Conservation (phyloP, 1,140 invertebrate species). For the Saxidomus purpurata region DNA sequence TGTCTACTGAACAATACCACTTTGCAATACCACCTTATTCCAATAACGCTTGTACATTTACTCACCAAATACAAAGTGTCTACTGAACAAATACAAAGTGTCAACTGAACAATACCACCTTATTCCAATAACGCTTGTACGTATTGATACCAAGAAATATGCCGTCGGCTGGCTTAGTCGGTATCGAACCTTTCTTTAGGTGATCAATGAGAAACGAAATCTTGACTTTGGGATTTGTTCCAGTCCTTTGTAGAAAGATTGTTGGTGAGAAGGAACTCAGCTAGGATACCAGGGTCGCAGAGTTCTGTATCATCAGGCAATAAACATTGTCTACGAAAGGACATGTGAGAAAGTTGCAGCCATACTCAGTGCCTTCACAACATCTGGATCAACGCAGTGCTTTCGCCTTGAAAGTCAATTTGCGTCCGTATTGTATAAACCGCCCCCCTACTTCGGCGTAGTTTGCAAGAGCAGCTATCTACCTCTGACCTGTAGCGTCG, state of each 20-base stretch:
- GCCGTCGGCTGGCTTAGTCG: background rate
- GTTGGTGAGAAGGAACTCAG: background rate
- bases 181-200: background rate
- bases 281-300: background rate
- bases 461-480: slow-evolving; percentile 39
- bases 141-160: background rate
- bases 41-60: background rate
- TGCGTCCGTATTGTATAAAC: slow-evolving; percentile 1
- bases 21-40: background rate
- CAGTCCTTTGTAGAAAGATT: background rate
- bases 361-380: background rate
- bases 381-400: background rate
- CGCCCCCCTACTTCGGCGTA: slow-evolving; percentile 18
- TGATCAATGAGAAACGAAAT: background rate
- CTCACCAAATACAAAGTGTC: background rate
- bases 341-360: background rate
- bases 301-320: background rate
- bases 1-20: background rate
- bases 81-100: background rate
- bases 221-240: background rate
- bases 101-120: background rate
- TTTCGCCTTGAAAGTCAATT: background rate
- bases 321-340: background rate
- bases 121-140: background rate
- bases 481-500: slow-evolving; percentile 44